Base-by-base conservation (phyloP, 2,888 invertebrate genomes). In the Leptopilina syphax region DNA sequence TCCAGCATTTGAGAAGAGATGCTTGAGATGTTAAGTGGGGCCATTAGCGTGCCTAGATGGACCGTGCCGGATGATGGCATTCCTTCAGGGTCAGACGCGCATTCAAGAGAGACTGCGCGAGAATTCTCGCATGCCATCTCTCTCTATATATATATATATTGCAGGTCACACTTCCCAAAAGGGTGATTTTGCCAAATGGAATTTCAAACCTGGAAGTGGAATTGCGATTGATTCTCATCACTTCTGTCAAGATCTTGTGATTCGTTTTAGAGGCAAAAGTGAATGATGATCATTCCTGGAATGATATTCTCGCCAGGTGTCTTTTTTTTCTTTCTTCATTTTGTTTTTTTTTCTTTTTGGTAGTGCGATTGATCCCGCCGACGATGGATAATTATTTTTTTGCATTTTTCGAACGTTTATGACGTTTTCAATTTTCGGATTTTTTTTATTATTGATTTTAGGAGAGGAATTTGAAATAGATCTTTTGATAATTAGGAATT, bases 1-100 rank as follows among this genome's bases (percentile, higher is more conserved):
- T 82, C 81, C 81, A 66, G 66, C 77, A 79, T 78, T 50, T 10
- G 50, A 50, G 50, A 10, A 76, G 86, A 84, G 84, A 85, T 87
- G 90, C 87, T 91, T 91, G 91, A 91, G 91, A 91, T 88, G 91
- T 91, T 92, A 92, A 91, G 91, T 92, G 91, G 91, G 88, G 86
- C 91, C 90, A 92, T 92, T 89, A 80, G 86, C 85, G 87, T 87
- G 86, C 87, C 88, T 87, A 85, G 88, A 83, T 77, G 79, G 79
- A 76, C 73, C 81, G 76, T 73, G 66, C 81, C 80, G 73, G 80
- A 84, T 83, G 83, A 87, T 87, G 86, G 88, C 87, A 89, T 89
- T 88, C 87, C 86, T 87, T 80, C 82, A 83, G 83, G 80, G 80
- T 81, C 82, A 70, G 57, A 63, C 78, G n/a, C 76, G 57, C 34